Base-by-base conservation (phyloP, 2,113 vertebrate genomes). In the Sula dactylatra region DNA sequence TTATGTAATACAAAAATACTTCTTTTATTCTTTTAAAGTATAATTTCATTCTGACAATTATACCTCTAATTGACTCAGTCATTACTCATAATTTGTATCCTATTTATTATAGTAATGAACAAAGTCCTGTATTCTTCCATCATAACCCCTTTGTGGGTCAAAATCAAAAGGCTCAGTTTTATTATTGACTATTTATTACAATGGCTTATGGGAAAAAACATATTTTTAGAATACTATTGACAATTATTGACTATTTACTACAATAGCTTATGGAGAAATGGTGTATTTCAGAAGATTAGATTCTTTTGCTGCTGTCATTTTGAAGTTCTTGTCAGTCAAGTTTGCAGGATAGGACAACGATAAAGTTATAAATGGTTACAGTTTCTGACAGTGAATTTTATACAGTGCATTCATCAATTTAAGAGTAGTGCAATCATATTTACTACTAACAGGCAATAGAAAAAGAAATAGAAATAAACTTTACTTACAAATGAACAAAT, bases 1-100 rank as follows among this genome's bases (percentile, higher is more conserved):
- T 70, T 52, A 64, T 59, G 52, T 40, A 47, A 81, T 70, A 93
- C 14, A 56, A 32, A 87, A 93, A 59, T 70, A 40, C 20, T 82
- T 59, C 1, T 55, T 81, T 72, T 81, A 74, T 21, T 69, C 20
- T 71, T 93, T 80, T 22, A 49, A 80, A 86, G 38, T 84, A 59
- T 74, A 59, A 74, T 96, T 94, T 91, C 11, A 76, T 84, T 93
- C 44, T 74, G 26, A 86, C 32, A 93, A n/a, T 96, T 94, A 25
- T 42, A 38, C 8, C 16, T 90, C 56, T 72, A 38, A 87, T 56
- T 86, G 61, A 69, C 42, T 79, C 38, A 36, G 59, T 71, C 72
- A 64, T 89, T 82, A 82, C 89, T 82, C n/a, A 9, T 81, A 64
- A 71, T 92, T 87, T 84, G 34, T 74, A 40, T 83, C 13, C 31